phyloP scores from a whole-genome alignment of 2,888 invertebrate genomes.

The Amphipyra berbera region DNA sequence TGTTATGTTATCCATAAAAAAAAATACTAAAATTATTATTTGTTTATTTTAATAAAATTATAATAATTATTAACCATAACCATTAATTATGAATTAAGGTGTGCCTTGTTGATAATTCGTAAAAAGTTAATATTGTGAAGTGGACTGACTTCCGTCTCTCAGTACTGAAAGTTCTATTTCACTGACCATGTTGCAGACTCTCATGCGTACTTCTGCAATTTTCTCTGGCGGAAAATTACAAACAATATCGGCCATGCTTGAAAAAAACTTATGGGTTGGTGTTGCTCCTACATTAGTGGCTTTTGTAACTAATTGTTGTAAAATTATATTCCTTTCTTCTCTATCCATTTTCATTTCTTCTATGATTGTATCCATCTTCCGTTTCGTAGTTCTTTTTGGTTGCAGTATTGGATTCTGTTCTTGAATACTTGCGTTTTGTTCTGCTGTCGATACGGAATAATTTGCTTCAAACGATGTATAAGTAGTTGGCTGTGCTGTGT shows the following conservation, averaged over 20 bases:
- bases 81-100: too few relatives aligned
- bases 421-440: not conserved
- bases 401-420: not conserved
- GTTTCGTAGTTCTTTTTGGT: slow-evolving; percentile 29
- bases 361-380: slow-evolving; percentile 38
- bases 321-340: slow-evolving; percentile 33
- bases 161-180: slow-evolving; percentile 34
- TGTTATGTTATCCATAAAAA: too few relatives aligned
- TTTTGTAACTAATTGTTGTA: slow-evolving; percentile 32
- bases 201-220: slow-evolving; percentile 37
- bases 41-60: too few relatives aligned
- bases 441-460: slow-evolving; percentile 1
- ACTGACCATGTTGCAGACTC: slow-evolving; percentile 30
- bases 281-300: slow-evolving; percentile 14
- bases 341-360: slow-evolving; percentile 41
- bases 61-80: too few relatives aligned
- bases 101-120: not conserved
- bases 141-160: slow-evolving; percentile 7
- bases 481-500: slow-evolving; percentile 1
- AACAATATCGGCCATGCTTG: slow-evolving; percentile 46
- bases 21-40: too few relatives aligned
- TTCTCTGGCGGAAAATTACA: slow-evolving; percentile 40
- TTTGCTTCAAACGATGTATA: slow-evolving; percentile 15
- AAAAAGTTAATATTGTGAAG: not conserved
- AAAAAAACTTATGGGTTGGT: slow-evolving; percentile 35